Conservation (phyloP, 2,888 invertebrate genomes). For the Pecten maximus region DNA sequence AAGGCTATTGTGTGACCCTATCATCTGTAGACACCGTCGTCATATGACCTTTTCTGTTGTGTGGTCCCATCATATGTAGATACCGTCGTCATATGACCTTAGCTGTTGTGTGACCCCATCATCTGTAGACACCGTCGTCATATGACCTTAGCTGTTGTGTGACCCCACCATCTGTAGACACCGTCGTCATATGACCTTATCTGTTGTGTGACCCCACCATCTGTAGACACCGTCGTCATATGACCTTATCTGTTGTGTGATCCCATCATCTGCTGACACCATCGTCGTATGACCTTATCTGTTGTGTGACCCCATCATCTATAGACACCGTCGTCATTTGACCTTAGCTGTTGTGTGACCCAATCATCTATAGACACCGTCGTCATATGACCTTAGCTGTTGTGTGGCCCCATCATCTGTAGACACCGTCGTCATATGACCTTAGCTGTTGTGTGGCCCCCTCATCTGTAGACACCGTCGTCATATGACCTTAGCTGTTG, state of each 20-base stretch:
- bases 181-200: not conserved
- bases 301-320: not conserved
- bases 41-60: not conserved
- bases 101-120: not conserved
- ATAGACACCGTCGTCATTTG: not conserved
- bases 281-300: not conserved
- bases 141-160: not conserved
- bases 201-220: not conserved
- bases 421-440: not conserved
- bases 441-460: not conserved
- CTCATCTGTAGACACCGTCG: not conserved
- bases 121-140: not conserved
- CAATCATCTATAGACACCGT: not conserved
- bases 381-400: not conserved
- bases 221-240: not conserved
- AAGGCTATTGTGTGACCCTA: not conserved
- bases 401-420: not conserved
- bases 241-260: not conserved
- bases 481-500: not conserved
- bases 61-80: not conserved
- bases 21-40: not conserved
- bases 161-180: not conserved
- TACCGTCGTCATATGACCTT: not conserved
- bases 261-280: not conserved
- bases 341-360: not conserved